phyloP scores from a whole-genome alignment of 2,797 vertebrate species.

The Discoglossus pictus region DNA sequence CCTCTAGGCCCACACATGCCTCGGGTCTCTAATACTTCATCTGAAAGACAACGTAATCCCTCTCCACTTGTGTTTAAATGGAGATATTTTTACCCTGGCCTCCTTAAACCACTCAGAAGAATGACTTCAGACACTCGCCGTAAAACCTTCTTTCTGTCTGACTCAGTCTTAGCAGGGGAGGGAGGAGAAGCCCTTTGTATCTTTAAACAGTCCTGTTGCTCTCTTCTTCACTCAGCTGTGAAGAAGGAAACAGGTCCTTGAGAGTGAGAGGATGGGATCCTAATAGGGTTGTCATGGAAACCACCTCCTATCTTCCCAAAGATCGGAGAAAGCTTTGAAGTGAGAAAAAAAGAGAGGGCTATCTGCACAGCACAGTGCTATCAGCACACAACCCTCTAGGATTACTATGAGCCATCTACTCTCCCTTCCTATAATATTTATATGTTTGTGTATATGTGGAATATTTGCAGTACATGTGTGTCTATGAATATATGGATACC shows the following conservation, averaged over 20 bases:
- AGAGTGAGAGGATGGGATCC: conserved; percentile 28
- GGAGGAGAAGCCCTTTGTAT: conserved; percentile 22
- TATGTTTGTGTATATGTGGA: neutral
- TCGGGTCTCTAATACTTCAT: conserved; percentile 7
- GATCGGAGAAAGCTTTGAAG: conserved; percentile 42
- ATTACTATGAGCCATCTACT: neutral
- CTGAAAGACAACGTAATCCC: neutral
- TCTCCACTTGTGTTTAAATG: conserved; percentile 12
- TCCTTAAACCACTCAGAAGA: neutral
- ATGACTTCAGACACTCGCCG: conserved; percentile 1
- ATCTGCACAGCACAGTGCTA: conserved; percentile 16
- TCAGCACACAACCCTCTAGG: conserved; percentile 13
- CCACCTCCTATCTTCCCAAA: conserved; percentile 34
- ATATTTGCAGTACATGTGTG: neutral
- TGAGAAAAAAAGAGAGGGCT: conserved; percentile 20
- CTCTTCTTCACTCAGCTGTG: conserved; percentile 43
- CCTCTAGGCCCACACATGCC: conserved; percentile 14
- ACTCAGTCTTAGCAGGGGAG: neutral
- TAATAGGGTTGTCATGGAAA: conserved; percentile 45
- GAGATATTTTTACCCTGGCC: conserved; percentile 4
- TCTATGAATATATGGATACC: neutral
- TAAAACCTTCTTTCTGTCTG: conserved; percentile 4
- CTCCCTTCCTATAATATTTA: neutral
- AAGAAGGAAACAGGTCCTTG: conserved; percentile 40
- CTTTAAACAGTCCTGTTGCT: conserved; percentile 33